phyloP scores from a whole-genome alignment of 1,140 invertebrate genomes.

The Drosophila nebulosa region DNA sequence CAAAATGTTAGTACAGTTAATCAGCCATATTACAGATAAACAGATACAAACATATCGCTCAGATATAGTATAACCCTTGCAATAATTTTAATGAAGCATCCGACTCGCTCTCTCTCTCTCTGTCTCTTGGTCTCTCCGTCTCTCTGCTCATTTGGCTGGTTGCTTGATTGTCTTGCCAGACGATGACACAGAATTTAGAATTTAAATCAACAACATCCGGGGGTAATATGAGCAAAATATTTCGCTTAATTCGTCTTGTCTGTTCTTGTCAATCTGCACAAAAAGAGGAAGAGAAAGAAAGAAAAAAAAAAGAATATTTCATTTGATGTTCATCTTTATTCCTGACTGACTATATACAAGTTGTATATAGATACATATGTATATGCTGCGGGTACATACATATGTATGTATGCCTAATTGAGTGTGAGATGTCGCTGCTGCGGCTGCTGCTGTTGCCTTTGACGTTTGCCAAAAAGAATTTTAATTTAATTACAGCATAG shows the following conservation, averaged over 20 bases:
- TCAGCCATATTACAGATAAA: background rate
- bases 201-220: slow-evolving; percentile 77
- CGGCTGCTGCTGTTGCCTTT: too few relatives aligned
- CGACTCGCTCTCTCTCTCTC: slow-evolving; percentile 14
- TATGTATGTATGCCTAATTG: slow-evolving; percentile 36
- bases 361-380: background rate
- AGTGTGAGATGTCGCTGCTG: slow-evolving; percentile 28
- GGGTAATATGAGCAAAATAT: slow-evolving; percentile 37
- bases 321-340: slow-evolving; percentile 16
- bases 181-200: slow-evolving; percentile 44
- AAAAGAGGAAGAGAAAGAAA: background rate
- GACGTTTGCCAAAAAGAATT: slow-evolving; percentile 68
- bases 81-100: slow-evolving; percentile 47
- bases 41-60: background rate
- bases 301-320: slow-evolving; percentile 5
- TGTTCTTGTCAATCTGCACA: slow-evolving; percentile 18
- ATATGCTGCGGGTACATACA: slow-evolving; percentile 4
- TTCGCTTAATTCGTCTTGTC: slow-evolving; percentile 28
- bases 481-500: slow-evolving; percentile 61
- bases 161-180: slow-evolving; percentile 72
- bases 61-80: slow-evolving; percentile 11
- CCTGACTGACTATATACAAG: too few relatives aligned
- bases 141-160: too few relatives aligned
- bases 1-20: slow-evolving; percentile 3
- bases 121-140: too few relatives aligned